phyloP scores from a whole-genome alignment of 1,140 invertebrate species.

The Bombus pyrosoma region DNA sequence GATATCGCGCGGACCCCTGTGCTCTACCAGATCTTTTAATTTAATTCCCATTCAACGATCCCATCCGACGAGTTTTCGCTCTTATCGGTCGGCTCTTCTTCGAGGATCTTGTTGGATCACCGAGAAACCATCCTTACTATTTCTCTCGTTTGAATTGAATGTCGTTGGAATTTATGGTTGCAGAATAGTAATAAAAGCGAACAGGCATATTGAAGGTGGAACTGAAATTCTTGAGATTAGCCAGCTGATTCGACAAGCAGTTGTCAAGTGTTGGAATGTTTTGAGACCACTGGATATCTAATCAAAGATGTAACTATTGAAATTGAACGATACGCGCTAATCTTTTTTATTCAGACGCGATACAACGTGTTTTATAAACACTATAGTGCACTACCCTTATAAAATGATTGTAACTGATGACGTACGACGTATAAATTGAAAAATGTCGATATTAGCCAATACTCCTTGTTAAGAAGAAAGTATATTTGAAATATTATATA shows the following conservation, averaged over 20 bases:
- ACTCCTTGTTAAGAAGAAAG: too few relatives aligned
- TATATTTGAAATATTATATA: too few relatives aligned
- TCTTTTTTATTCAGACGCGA: too few relatives aligned
- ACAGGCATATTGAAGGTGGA: rapidly evolving
- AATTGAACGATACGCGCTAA: too few relatives aligned
- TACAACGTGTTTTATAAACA: too few relatives aligned
- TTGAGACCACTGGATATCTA: background rate
- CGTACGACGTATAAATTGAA: too few relatives aligned
- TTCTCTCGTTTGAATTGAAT: background rate
- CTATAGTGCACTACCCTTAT: too few relatives aligned
- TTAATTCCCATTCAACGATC: constrained; percentile 24
- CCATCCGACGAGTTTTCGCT: background rate
- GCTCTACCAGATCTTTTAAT: constrained; percentile 52
- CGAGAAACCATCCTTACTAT: background rate
- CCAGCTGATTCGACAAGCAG: background rate
- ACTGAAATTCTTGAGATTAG: background rate
- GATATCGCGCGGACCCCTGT: constrained; percentile 19
- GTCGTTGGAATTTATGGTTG: background rate
- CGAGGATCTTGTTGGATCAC: background rate
- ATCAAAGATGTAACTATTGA: too few relatives aligned
- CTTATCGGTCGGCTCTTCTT: too few relatives aligned
- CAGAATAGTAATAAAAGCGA: too few relatives aligned
- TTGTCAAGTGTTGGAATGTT: background rate
- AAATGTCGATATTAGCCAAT: too few relatives aligned
- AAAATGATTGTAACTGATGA: too few relatives aligned